Conservation (phyloP, 2,113 vertebrate species). For the Tetrax tetrax region DNA sequence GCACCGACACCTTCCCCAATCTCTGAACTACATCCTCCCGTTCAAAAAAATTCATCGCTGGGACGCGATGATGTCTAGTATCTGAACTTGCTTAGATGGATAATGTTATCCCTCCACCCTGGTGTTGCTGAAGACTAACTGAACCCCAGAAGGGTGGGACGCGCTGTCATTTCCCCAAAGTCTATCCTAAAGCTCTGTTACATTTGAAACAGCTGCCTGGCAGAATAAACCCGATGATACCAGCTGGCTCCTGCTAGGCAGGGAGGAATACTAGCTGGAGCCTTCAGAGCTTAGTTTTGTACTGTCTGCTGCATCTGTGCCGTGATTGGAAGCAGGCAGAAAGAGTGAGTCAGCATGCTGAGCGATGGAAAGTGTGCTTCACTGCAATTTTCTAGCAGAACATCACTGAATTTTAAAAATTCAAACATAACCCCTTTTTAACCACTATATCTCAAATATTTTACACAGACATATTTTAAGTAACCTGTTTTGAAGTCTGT, state of each 20-base stretch:
- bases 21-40: neutral
- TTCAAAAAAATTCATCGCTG: neutral
- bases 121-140: neutral
- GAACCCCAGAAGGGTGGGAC: neutral
- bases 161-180: neutral
- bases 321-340: neutral
- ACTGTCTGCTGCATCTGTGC: accelerated
- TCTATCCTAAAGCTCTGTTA: neutral
- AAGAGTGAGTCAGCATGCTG: neutral
- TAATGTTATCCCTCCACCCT: neutral
- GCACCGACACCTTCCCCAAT: neutral
- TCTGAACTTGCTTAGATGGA: neutral
- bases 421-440: neutral
- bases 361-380: neutral
- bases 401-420: neutral
- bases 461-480: neutral
- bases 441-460: accelerated
- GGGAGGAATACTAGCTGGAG: neutral
- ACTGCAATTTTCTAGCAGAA: neutral
- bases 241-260: neutral
- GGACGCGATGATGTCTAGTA: neutral
- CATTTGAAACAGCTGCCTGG: neutral
- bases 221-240: neutral
- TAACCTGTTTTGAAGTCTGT: neutral
- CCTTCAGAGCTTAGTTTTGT: neutral